Conservation (phyloP, 2,888 invertebrate genomes). For the Cantharis rustica region DNA sequence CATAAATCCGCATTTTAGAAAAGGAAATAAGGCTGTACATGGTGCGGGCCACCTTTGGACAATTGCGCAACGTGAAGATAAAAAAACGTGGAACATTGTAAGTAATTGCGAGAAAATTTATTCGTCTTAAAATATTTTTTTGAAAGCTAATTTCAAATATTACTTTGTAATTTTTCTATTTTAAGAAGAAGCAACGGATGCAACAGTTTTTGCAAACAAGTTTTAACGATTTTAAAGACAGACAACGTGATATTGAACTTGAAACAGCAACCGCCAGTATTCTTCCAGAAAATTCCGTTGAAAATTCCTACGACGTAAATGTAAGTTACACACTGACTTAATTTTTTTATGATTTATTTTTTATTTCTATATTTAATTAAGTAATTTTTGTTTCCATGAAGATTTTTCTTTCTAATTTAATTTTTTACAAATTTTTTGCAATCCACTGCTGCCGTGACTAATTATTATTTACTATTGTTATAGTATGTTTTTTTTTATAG, state of each 20-base stretch:
- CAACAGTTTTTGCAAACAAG: constrained; percentile 59
- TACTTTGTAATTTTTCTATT: neutral
- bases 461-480: no score
- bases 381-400: neutral
- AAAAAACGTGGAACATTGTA: constrained; percentile 64
- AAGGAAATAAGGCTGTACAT: constrained; percentile 83
- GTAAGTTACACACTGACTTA: constrained; percentile 1
- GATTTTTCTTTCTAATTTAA: no score
- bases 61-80: constrained; percentile 70
- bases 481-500: no score
- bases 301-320: constrained; percentile 33
- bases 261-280: constrained; percentile 64
- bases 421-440: no score
- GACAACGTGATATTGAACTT: constrained; percentile 57
- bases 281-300: constrained; percentile 43
- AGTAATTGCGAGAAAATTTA: constrained; percentile 36
- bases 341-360: neutral
- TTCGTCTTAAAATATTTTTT: neutral
- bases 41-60: constrained; percentile 92
- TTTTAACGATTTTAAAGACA: constrained; percentile 39
- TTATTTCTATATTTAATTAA: no score
- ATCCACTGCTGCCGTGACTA: no score
- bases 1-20: constrained; percentile 89
- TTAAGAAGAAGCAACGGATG: constrained; percentile 61
- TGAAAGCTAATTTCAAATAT: neutral